Percentiles rank a stretch among this genome's conserved stretches.
Conservation (phyloP, 2,888 invertebrate species). For the Cosmopolites sordidus region DNA sequence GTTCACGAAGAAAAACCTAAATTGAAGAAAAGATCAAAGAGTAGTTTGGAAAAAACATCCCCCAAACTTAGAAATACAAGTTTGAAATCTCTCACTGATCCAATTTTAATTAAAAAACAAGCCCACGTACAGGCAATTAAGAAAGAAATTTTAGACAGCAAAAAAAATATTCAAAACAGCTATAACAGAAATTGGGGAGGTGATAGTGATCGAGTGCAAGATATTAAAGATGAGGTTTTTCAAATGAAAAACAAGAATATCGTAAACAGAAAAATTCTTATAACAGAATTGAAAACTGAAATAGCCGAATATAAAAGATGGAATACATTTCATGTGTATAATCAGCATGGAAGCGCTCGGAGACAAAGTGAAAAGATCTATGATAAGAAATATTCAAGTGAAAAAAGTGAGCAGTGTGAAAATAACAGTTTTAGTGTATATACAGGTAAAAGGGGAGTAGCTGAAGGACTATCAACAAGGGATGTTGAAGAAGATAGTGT, state of each 20-base stretch:
- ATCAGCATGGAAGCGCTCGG: neutral
- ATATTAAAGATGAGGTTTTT: slow-evolving; percentile 30
- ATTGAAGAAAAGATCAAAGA: slow-evolving; percentile 2
- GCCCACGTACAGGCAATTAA: slow-evolving; percentile 11
- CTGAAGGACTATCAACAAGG: too few relatives aligned
- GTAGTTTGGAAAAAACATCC: slow-evolving; percentile 3
- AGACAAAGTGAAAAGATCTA: neutral
- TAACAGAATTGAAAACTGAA: slow-evolving; percentile 32
- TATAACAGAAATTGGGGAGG: neutral
- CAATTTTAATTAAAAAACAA: slow-evolving; percentile 9
- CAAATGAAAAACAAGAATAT: slow-evolving; percentile 16
- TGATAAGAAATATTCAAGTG: neutral
- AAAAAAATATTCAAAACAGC: neutral
- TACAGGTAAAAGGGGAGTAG: too few relatives aligned
- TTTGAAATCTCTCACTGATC: slow-evolving; percentile 17
- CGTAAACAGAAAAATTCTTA: slow-evolving; percentile 24
- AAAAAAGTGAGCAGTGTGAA: neutral
- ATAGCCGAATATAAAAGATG: slow-evolving; percentile 28
- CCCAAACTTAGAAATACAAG: neutral
- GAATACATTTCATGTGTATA: slow-evolving; percentile 18
- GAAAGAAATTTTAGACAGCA: slow-evolving; percentile 23
- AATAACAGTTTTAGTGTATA: too few relatives aligned
- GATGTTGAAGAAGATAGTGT: too few relatives aligned
- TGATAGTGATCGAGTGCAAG: slow-evolving; percentile 21
- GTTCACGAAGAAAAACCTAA: neutral